Conservation (phyloP, 2,113 vertebrate species). For the Barnardius zonarius region DNA sequence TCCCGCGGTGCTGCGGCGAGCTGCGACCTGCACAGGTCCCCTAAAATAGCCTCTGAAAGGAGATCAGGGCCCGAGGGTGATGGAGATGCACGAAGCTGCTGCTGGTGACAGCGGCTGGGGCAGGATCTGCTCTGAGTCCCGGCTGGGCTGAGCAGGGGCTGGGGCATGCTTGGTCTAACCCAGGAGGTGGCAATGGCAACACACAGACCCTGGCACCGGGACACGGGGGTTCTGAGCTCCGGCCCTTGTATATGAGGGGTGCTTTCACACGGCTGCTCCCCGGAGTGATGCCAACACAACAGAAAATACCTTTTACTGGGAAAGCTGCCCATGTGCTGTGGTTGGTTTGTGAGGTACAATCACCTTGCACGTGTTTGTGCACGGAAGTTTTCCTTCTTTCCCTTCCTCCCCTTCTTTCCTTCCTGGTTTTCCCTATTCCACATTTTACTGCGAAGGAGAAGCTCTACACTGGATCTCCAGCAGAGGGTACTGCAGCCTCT, state of each 20-base stretch:
- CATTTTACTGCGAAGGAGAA: neutral
- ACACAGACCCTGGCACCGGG: neutral
- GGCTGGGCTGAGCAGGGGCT: neutral
- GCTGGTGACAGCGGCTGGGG: neutral
- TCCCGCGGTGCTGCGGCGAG: neutral
- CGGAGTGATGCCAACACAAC: neutral
- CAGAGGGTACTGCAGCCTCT: constrained; percentile 58
- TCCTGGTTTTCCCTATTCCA: neutral
- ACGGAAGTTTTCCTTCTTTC: neutral
- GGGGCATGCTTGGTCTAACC: neutral
- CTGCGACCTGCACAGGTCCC: neutral
- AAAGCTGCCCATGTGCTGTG: neutral
- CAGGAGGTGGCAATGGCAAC: constrained; percentile 62
- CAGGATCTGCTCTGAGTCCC: neutral
- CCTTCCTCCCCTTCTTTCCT: accelerated
- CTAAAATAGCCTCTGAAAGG: neutral
- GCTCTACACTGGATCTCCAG: neutral
- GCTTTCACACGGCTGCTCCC: neutral
- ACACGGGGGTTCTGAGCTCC: neutral
- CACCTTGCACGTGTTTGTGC: neutral
- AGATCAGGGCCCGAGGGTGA: neutral
- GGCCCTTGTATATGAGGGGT: neutral
- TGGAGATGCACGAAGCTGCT: neutral
- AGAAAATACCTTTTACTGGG: neutral
- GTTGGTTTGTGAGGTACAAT: neutral